Base-by-base conservation (phyloP, 1,140 invertebrate genomes). In the Drosophila pandora region DNA sequence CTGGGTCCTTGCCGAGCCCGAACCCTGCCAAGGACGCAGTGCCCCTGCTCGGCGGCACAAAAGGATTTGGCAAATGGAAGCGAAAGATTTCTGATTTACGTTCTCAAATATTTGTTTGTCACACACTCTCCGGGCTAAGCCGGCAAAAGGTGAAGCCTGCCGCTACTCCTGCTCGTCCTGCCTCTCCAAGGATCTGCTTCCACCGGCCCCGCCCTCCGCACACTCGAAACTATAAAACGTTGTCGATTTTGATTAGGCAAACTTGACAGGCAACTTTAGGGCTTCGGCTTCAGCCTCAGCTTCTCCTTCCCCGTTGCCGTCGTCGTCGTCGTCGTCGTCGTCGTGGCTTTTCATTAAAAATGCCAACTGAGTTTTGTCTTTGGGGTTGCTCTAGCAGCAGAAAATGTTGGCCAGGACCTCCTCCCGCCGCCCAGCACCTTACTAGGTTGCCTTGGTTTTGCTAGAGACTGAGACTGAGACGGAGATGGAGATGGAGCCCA, bases 51-150 rank as follows among this genome's bases (percentile, higher is more conserved):
- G 28, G 57, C 22, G 47, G 28, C 69, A 85, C 81, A 85, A 90
- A 90, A 90, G 85, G 87, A 90, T 90, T 37, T 89, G 81, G 75
- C 78, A 90, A 85, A 79, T 90, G 71, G 88, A 87, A 87, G 82
- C 73, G 79, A 87, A 87, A 87, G 82, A 87, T 87, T 87, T 87
- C 78, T 87, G 82, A 87, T 87, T 87, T 87, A 87, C 82, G 82
- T 87, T 87, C 73, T 87, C 82, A 87, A 87, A 87, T 87, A 87
- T 87, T 88, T 87, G 81, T 85, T 85, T 85, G 82, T 85, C 82
- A 85, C 81, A 85, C 81, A 85, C 79, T 68, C 57, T 54, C 47
- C 32, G 37, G 25, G 48, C 25, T 34, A 17, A 37, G 34, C 53
- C 37, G 25, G 37, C 32, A 52, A 41, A 60, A 55, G 43, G 49